Evolutionary conservation across 2,888 invertebrate genomes (phyloP).

Genomic region (Perizoma flavofasciatum): DNA sequence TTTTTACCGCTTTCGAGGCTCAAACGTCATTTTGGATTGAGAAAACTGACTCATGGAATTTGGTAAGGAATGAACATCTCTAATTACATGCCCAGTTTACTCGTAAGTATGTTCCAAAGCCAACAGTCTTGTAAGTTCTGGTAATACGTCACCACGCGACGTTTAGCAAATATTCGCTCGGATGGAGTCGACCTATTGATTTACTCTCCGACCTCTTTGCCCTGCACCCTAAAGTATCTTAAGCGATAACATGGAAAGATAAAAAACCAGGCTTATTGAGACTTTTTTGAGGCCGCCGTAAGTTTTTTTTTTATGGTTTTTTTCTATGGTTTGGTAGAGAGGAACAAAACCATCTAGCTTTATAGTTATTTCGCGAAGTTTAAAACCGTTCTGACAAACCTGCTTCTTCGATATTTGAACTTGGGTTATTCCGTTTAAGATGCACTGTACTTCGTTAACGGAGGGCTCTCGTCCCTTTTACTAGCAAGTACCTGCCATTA

Average conservation of each 20-base stretch:
- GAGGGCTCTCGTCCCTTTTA: too few species aligned
- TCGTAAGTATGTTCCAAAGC: conserved; percentile 38
- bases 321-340: conserved; percentile 27
- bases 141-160: conserved; percentile 52
- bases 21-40: conserved; percentile 2
- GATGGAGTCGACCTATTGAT: conserved; percentile 54
- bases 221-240: conserved; percentile 36
- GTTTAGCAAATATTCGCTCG: conserved; percentile 58
- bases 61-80: conserved; percentile 9
- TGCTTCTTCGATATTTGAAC: conserved; percentile 7
- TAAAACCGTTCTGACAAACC: conserved; percentile 16
- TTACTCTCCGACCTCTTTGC: conserved; percentile 47
- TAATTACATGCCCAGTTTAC: conserved; percentile 38
- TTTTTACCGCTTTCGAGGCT: conserved; percentile 1
- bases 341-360: conserved; percentile 22
- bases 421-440: conserved; percentile 4
- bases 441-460: too few species aligned
- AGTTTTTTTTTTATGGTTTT: too few species aligned
- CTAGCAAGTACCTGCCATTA: too few species aligned
- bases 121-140: conserved; percentile 40
- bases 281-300: conserved; percentile 37
- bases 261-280: conserved; percentile 36
- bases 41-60: conserved; percentile 16
- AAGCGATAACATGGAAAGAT: conserved; percentile 40
- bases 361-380: conserved; percentile 21